Conservation (phyloP, 2,113 vertebrate genomes). For the Tetraodon nigroviridis region DNA sequence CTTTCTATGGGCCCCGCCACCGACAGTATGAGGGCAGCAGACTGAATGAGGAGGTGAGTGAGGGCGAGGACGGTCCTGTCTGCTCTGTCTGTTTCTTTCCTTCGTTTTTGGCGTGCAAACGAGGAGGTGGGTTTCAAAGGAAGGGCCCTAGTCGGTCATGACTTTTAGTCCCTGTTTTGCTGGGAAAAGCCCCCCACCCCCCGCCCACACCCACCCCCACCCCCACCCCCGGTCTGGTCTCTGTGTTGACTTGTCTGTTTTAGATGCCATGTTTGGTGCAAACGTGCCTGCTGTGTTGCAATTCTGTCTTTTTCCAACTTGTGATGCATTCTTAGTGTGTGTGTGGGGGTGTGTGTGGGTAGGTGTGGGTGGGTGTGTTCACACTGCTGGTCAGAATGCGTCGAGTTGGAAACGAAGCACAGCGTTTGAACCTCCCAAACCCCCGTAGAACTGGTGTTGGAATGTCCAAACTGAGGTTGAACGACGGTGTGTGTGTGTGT, state of each 20-base stretch:
- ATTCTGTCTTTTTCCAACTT: conserved; percentile 56
- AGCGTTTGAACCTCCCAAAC: conserved; percentile 53
- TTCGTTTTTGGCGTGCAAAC: conserved; percentile 58
- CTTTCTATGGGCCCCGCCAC: conserved; percentile 73
- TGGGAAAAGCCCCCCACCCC: not conserved
- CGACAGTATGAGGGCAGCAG: conserved; percentile 73
- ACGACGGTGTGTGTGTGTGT: conserved; percentile 6
- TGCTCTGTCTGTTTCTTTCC: conserved; percentile 60
- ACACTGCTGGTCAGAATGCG: conserved; percentile 57
- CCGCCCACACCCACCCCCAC: conserved; percentile 57
- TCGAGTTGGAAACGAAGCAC: conserved; percentile 60
- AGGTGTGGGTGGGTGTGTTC: conserved; percentile 31
- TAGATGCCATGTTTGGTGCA: conserved; percentile 47
- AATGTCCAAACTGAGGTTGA: conserved; percentile 1
- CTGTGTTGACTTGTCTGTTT: conserved; percentile 48
- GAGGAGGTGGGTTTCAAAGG: conserved; percentile 54
- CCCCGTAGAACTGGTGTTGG: conserved; percentile 33
- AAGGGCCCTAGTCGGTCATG: conserved; percentile 37
- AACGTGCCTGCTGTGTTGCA: conserved; percentile 41
- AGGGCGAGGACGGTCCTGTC: conserved; percentile 51
- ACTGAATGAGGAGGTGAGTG: conserved; percentile 77
- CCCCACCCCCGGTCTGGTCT: conserved; percentile 61
- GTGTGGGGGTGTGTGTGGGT: conserved; percentile 1
- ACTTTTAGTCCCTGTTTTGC: conserved; percentile 25
- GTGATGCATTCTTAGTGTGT: conserved; percentile 56